Base-by-base conservation (phyloP, 2,113 vertebrate genomes). In the Coryphaenoides rupestris region DNA sequence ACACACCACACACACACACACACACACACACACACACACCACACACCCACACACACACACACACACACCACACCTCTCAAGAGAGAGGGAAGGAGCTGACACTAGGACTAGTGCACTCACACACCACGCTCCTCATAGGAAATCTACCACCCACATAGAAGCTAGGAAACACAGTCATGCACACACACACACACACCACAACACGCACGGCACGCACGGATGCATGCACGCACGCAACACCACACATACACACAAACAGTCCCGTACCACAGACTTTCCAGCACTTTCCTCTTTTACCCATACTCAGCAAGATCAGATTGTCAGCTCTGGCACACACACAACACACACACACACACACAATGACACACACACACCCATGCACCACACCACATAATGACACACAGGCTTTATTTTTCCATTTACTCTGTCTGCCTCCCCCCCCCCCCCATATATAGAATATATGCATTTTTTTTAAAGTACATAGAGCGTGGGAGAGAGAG, bases 221-320 rank as follows among this genome's bases (percentile, higher is more conserved):
- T n/a, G n/a, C n/a, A n/a, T n/a, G n/a, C n/a, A n/a, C n/a, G n/a
- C n/a, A n/a, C n/a, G n/a, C n/a, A n/a, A n/a, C n/a, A n/a, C n/a
- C n/a, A n/a, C n/a, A n/a, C n/a, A n/a, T n/a, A 60, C 59, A 62
- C 52, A 63, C 59, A 75, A 62, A 68, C 58, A 19, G 10, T 23
- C 21, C 56, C 14, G 15, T 66, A n/a, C 21, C 63, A 67, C 59
- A 67, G 72, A 78, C 77, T 84, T 80, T 85, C n/a, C 76, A 85
- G 86, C 82, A 83, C 82, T 85, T 82, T 78, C 75, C 76, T 81
- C 77, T 84, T 86, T 75, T n/a, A n/a, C 81, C 69, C 81, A 81
- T 80, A 82, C 79, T 84, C 80, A 84, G 86, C 80, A 79, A 80
- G 78, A 84, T 84, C 83, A 78, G 77, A 88, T n/a, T 87, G 85